These are phyloP conservation scores for Belgica antarctica DNA, from an alignment of 2,888 invertebrate genomes.

Conservation along the genomic window DNA sequence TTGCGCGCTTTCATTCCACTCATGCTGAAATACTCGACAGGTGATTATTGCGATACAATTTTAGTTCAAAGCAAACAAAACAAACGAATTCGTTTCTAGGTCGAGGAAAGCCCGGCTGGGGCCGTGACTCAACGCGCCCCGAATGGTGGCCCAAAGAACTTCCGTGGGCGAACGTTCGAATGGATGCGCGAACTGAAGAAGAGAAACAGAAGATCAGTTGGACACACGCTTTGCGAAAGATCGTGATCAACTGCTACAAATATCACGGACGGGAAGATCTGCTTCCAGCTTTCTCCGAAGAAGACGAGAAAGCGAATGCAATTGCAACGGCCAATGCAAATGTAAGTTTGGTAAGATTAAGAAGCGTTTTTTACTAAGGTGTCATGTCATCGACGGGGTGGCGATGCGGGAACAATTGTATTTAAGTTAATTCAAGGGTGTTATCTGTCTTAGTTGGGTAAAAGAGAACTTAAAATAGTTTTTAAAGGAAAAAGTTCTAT, in stretches of 20 bases:
- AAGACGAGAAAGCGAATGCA: conserved; percentile 74
- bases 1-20: conserved; percentile 93
- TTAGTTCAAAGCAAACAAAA: not conserved
- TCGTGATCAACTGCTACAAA: conserved; percentile 97
- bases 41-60: conserved; percentile 54
- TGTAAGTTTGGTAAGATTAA: no score
- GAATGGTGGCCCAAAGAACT: conserved; percentile 98
- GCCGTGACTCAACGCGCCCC: conserved; percentile 90
- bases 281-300: conserved; percentile 89
- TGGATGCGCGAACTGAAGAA: conserved; percentile 94
- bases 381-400: no score
- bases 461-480: no score
- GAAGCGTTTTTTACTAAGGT: no score
- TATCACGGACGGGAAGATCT: conserved; percentile 95
- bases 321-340: conserved; percentile 58
- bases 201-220: conserved; percentile 98
- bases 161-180: conserved; percentile 97
- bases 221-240: conserved; percentile 94
- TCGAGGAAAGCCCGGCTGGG: conserved; percentile 97
- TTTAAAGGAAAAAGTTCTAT: no score
- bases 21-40: conserved; percentile 97
- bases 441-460: no score
- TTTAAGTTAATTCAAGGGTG: no score
- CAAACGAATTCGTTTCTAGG: conserved; percentile 53
- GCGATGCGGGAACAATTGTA: no score